Conservation (phyloP, 2,797 vertebrate species). For the Hyperoplus lanceolatus region DNA sequence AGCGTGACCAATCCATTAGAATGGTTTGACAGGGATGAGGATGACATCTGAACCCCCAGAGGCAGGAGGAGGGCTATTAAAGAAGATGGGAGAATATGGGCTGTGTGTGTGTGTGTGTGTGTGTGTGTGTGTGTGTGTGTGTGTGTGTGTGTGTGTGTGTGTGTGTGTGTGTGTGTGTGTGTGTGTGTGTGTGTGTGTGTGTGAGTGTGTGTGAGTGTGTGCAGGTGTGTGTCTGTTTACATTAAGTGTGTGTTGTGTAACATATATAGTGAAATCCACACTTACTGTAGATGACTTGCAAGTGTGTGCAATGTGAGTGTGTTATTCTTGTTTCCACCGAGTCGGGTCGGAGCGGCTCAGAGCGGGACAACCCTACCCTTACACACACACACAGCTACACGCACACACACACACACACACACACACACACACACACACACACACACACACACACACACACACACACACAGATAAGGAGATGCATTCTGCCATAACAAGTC, state of each 20-base stretch:
- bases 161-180: neutral
- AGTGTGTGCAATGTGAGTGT: no score
- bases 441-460: neutral
- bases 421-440: no score
- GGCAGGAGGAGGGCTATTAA: constrained; percentile 49
- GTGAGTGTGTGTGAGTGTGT: no score
- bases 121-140: no score
- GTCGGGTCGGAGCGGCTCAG: no score
- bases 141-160: neutral
- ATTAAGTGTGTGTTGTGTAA: neutral
- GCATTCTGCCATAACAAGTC: constrained; percentile 12
- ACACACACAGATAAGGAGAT: neutral
- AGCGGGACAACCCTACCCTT: no score
- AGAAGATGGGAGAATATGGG: constrained; percentile 28
- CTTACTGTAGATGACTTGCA: no score
- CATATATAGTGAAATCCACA: neutral
- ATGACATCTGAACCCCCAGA: constrained; percentile 83
- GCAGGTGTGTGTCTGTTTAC: no score
- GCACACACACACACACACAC: no score
- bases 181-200: no score
- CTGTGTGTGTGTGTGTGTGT: neutral
- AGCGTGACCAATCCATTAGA: constrained; percentile 84
- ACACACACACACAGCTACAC: no score
- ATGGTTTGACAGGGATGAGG: constrained; percentile 83
- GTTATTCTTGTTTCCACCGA: no score